These are phyloP conservation scores for Sinella curviseta DNA, from an alignment of 1,140 invertebrate species.

Conservation along the genomic window DNA sequence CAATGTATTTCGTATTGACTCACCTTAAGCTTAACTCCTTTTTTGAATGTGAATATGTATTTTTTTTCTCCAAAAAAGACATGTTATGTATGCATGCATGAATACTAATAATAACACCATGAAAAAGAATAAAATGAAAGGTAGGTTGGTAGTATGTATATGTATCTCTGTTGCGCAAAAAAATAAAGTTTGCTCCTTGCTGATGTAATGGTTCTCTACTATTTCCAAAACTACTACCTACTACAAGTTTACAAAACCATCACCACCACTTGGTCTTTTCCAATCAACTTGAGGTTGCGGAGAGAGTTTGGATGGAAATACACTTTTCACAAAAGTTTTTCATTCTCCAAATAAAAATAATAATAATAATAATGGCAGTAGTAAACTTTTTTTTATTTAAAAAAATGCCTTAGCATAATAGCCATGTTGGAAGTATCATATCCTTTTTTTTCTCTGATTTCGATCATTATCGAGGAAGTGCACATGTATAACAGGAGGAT, in stretches of 20 bases:
- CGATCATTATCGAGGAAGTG: background rate
- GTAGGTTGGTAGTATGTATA: too few species aligned
- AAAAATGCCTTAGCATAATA: too few species aligned
- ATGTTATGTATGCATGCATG: background rate
- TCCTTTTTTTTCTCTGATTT: too few species aligned
- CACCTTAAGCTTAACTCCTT: background rate
- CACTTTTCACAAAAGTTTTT: background rate
- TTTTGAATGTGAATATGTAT: background rate
- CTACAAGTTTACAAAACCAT: too few species aligned
- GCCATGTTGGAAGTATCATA: too few species aligned
- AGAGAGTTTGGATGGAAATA: background rate
- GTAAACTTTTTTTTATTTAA: too few species aligned
- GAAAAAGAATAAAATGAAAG: too few species aligned
- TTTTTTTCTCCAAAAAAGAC: background rate
- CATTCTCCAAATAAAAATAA: background rate
- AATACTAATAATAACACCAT: background rate
- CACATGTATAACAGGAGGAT: background rate
- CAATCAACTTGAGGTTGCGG: too few species aligned
- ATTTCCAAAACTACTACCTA: too few species aligned
- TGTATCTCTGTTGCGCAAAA: background rate
- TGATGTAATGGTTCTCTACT: too few species aligned
- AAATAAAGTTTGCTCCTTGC: background rate
- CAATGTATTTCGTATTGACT: background rate
- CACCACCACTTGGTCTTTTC: background rate
- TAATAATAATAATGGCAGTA: background rate